phyloP scores from a whole-genome alignment of 2,113 vertebrate genomes.

The Rhombomys opimus region DNA sequence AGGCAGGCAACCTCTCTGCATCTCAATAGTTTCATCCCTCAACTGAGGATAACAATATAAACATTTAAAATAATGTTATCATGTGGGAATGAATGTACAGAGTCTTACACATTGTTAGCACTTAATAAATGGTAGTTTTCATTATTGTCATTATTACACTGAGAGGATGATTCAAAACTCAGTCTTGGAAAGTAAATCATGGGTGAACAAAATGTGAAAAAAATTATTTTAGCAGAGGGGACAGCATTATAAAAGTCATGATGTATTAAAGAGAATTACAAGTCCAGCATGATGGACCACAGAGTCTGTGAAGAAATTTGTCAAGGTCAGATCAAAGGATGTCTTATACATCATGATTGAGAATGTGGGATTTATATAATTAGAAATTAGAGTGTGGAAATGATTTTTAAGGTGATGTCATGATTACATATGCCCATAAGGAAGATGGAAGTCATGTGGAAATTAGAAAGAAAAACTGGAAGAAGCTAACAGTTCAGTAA shows the following conservation, averaged over 20 bases:
- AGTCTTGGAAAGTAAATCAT: conserved; percentile 12
- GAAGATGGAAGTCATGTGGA: not conserved
- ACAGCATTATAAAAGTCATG: conserved; percentile 9
- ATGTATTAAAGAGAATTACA: not conserved
- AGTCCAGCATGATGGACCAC: not conserved
- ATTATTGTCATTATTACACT: not conserved
- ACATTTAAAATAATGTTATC: not conserved
- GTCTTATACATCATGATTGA: not conserved
- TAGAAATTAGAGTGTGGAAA: conserved; percentile 5
- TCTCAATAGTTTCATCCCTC: not conserved
- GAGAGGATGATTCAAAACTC: not conserved
- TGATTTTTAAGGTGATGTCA: not conserved
- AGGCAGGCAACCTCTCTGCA: not conserved
- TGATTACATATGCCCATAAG: not conserved
- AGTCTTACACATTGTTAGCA: not conserved
- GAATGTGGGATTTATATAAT: conserved; percentile 44
- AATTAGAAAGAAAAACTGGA: conserved; percentile 6
- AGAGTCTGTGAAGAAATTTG: not conserved
- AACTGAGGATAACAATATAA: not conserved
- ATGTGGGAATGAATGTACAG: not conserved
- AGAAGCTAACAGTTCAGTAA: not conserved
- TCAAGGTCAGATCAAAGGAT: conserved; percentile 15
- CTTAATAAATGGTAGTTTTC: not conserved
- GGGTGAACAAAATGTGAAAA: conserved; percentile 7
- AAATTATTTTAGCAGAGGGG: not conserved